Evolutionary conservation across 1,140 invertebrate species (phyloP).

Genomic region (Aleiodes sp.): DNA sequence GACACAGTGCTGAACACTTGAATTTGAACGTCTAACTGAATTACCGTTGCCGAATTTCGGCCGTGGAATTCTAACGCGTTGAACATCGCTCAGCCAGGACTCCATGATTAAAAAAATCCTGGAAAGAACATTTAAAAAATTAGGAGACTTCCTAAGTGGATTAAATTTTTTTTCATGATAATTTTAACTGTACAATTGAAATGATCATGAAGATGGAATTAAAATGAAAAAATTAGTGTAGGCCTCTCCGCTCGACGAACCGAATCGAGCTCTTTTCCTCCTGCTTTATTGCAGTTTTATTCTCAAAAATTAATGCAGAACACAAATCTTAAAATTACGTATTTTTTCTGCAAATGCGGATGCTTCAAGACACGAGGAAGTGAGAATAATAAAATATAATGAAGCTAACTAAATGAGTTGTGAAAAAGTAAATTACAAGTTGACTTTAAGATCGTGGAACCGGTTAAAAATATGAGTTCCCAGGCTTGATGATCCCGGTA

Average conservation of each 20-base stretch:
- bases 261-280: slow-evolving; percentile 27
- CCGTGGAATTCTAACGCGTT: slow-evolving; percentile 81
- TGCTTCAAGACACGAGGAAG: not conserved
- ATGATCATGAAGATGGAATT: too few species aligned
- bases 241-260: slow-evolving; percentile 24
- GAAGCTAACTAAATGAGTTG: not conserved
- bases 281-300: too few species aligned
- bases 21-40: slow-evolving; percentile 60
- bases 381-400: not conserved
- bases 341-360: not conserved
- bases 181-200: too few species aligned
- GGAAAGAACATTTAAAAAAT: too few species aligned
- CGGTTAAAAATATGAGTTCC: slow-evolving; percentile 52
- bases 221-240: slow-evolving; percentile 9
- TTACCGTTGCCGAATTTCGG: slow-evolving; percentile 80
- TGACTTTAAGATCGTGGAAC: slow-evolving; percentile 35
- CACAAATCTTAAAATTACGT: too few species aligned
- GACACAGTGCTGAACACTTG: slow-evolving; percentile 52
- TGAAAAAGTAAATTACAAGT: not conserved
- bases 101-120: slow-evolving; percentile 72
- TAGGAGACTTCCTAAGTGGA: too few species aligned
- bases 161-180: too few species aligned
- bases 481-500: slow-evolving; percentile 32
- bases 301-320: too few species aligned
- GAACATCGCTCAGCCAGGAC: slow-evolving; percentile 83